A percentile compares a stretch with the other conserved stretches of the same genome.
phyloP scores from a whole-genome alignment of 2,888 invertebrate genomes.

The Ichneumoninae sp. region DNA sequence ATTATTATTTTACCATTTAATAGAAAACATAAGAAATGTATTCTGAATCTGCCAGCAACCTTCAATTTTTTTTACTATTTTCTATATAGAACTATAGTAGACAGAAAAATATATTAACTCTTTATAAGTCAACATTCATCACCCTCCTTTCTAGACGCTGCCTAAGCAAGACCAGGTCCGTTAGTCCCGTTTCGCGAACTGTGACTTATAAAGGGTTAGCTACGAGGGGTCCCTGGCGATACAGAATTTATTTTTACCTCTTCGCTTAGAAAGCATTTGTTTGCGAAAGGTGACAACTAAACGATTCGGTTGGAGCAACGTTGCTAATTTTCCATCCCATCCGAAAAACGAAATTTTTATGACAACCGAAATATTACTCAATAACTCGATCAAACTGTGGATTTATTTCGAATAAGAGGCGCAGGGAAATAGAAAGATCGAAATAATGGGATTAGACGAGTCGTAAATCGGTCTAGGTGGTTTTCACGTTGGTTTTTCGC shows the following conservation, averaged over 20 bases:
- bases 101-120: too few relatives aligned
- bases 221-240: too few relatives aligned
- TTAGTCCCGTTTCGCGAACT: too few relatives aligned
- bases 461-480: conserved; percentile 59
- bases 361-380: not conserved
- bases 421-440: conserved; percentile 4
- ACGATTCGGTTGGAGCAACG: not conserved
- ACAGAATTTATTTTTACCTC: not conserved
- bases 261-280: not conserved
- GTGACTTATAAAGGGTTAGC: too few relatives aligned
- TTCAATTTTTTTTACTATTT: too few relatives aligned
- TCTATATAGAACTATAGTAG: too few relatives aligned
- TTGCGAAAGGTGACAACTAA: not conserved
- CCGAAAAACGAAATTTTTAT: not conserved
- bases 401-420: not conserved
- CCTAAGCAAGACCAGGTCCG: too few relatives aligned
- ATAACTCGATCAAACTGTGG: not conserved
- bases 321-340: not conserved
- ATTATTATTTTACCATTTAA: too few relatives aligned
- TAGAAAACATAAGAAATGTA: too few relatives aligned
- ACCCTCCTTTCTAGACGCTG: too few relatives aligned
- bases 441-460: conserved; percentile 55
- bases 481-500: conserved; percentile 37
- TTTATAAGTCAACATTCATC: too few relatives aligned
- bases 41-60: too few relatives aligned